These are phyloP conservation scores for Eulithis testata DNA, from an alignment of 2,888 invertebrate genomes.

Conservation along the genomic window DNA sequence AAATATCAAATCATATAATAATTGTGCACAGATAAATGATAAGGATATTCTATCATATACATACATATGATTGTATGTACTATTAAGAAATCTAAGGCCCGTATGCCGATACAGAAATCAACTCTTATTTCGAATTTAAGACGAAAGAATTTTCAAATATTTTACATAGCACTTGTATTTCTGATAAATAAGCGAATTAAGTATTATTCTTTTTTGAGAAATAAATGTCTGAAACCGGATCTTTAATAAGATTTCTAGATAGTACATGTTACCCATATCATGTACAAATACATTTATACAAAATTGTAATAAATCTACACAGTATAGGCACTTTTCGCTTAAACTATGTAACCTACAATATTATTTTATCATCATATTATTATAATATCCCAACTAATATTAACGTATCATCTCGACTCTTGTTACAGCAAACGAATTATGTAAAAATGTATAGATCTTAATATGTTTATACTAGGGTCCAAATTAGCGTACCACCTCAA, in stretches of 20 bases:
- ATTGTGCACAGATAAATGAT: background rate
- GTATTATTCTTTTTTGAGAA: no score
- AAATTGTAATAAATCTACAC: conserved; percentile 2
- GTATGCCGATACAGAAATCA: no score
- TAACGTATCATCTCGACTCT: no score
- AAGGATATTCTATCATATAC: background rate
- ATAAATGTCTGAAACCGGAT: background rate
- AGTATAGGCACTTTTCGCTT: background rate
- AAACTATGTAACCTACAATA: background rate
- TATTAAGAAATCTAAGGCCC: no score
- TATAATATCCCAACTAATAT: background rate
- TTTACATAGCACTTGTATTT: no score
- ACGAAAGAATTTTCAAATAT: no score
- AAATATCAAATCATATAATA: background rate
- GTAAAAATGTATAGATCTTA: no score
- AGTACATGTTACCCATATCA: background rate
- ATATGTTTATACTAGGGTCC: no score
- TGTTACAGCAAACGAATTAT: no score
- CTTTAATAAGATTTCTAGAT: background rate
- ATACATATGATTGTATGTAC: background rate
- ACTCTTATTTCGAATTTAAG: no score
- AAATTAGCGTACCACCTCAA: no score
- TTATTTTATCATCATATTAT: background rate
- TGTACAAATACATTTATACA: background rate
- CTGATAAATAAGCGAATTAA: no score